Evolutionary conservation across 2,113 vertebrate genomes (phyloP).

Genomic region (Uria lomvia): DNA sequence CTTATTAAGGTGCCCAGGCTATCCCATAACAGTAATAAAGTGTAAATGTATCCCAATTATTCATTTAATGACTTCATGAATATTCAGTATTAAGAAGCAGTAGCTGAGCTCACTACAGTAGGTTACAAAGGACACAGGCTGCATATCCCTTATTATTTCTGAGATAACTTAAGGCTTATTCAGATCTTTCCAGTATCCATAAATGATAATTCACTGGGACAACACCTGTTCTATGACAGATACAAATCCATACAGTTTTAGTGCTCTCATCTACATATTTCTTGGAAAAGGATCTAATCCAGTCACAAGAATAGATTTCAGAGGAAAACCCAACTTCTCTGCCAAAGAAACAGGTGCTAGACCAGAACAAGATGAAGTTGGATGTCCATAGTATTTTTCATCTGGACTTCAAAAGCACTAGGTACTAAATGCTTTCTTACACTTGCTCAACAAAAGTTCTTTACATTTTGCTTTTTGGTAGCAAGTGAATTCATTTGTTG

Average conservation of each 20-base stretch:
- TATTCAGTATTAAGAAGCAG: conserved; percentile 38
- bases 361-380: not conserved
- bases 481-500: not conserved
- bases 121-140: conserved; percentile 25
- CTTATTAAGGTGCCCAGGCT: conserved; percentile 58
- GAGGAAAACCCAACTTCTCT: not conserved
- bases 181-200: not conserved
- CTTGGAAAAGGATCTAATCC: not conserved
- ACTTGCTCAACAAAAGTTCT: not conserved
- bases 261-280: not conserved
- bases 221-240: not conserved
- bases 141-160: not conserved
- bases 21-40: conserved; percentile 58
- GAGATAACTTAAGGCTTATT: not conserved
- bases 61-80: conserved; percentile 63
- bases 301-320: not conserved
- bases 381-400: not conserved
- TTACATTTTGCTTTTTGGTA: not conserved
- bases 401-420: not conserved
- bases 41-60: conserved; percentile 60
- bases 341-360: not conserved
- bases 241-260: not conserved
- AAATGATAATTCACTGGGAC: not conserved
- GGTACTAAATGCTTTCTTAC: not conserved
- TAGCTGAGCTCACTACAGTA: not conserved